A percentile compares a stretch with the other conserved stretches of the same genome.
Conservation (phyloP, 2,113 vertebrate species). For the Macrotis lagotis region DNA sequence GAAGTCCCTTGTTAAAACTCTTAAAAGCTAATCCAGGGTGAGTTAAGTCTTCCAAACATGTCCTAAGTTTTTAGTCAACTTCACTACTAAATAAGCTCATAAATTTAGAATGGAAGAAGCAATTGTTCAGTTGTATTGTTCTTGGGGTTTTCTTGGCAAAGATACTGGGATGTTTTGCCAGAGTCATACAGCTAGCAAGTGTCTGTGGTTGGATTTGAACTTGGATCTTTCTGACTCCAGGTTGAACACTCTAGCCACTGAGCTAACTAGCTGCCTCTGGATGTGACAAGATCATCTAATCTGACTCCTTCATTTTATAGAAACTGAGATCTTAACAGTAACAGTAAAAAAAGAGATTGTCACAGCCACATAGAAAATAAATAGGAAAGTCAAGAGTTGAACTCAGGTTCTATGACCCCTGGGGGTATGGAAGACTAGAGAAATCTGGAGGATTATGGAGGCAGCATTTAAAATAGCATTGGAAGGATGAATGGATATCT, state of each 20-base stretch:
- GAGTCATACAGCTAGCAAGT: neutral
- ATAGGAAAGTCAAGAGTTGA: neutral
- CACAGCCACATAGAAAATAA: neutral
- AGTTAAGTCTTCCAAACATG: neutral
- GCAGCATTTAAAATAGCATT: neutral
- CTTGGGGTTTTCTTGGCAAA: neutral
- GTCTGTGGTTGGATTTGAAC: neutral
- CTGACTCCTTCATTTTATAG: neutral
- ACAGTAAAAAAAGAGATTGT: neutral
- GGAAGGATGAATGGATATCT: neutral
- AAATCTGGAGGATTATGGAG: neutral
- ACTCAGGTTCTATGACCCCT: neutral
- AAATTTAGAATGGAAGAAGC: neutral
- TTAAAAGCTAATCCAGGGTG: neutral
- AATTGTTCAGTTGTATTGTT: neutral
- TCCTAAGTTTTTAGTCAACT: neutral
- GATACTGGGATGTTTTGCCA: neutral
- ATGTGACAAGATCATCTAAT: neutral
- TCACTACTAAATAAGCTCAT: neutral
- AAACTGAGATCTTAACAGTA: neutral
- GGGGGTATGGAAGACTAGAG: neutral
- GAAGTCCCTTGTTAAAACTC: neutral
- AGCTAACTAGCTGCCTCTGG: neutral
- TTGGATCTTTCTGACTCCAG: neutral
- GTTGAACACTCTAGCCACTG: neutral